A percentile compares a stretch with the other conserved stretches of the same genome.
These are phyloP conservation scores for Rhagologus leucostigma DNA, from an alignment of 2,113 vertebrate genomes.

Conservation along the genomic window DNA sequence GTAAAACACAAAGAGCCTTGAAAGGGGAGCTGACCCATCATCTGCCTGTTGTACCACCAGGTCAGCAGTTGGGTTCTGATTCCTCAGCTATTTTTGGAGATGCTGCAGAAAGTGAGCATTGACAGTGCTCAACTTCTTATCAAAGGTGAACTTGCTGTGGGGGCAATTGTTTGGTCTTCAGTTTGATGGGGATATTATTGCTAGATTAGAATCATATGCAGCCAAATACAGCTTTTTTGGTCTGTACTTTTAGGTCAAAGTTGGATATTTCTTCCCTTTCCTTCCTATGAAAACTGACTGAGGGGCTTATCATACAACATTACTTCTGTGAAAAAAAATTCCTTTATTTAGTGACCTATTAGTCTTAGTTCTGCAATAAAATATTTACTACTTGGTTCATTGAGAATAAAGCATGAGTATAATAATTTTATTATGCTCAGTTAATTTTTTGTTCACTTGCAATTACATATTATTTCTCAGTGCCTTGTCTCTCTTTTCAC, in stretches of 20 bases:
- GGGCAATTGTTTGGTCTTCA: not conserved
- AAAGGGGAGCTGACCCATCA: not conserved
- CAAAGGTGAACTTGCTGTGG: not conserved
- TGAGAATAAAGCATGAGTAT: not conserved
- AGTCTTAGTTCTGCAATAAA: not conserved
- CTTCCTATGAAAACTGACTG: not conserved
- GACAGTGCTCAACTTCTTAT: not conserved
- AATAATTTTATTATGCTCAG: not conserved
- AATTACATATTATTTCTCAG: not conserved
- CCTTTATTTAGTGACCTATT: conserved; percentile 6
- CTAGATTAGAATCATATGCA: not conserved
- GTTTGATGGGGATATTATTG: not conserved
- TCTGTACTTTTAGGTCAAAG: not conserved
- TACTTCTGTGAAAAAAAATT: not conserved
- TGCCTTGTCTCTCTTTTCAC: not conserved
- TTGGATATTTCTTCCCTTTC: not conserved
- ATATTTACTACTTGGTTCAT: not conserved
- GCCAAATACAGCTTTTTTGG: not conserved
- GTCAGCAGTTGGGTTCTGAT: conserved; percentile 21
- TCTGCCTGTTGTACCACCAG: not conserved
- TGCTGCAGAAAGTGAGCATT: not conserved
- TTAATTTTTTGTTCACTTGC: not conserved
- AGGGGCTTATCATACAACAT: not conserved
- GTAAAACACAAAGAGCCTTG: not conserved
- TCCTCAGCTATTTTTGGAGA: conserved; percentile 15